Evolutionary conservation across 1,140 invertebrate species (phyloP), one percentile per base, ranked within the genome.

Genomic region (Euura saliciscinereae): DNA sequence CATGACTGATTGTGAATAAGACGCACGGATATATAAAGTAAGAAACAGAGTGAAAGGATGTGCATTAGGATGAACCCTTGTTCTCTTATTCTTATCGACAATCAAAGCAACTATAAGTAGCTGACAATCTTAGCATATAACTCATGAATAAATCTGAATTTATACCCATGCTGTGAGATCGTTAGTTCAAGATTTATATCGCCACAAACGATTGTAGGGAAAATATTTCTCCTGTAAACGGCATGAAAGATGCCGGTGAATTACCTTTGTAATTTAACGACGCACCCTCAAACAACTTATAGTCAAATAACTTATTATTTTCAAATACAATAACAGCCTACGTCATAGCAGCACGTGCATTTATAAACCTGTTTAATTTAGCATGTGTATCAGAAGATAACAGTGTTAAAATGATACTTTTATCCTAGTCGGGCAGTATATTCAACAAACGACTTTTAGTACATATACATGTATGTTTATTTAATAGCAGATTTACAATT

Each of bases 251-350:
- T 74, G 75, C 68, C 43, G 78, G 70, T 67, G 71, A 72, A 74
- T 51, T 43, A 3, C 13, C 78, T 79, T 75, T 79, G 75, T 73
- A 45, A 28, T 70, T 71, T 2, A n/a, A 59, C 51, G 13, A 3
- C 13, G 2, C 8, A 6, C 51, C 51, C 10, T 59, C 51, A 59
- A 11, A 59, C 8, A 67, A 28, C 28, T 28, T 28, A 28, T 28
- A 11, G 8, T 67, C 43, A 67, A 67, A 28, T 28, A 28, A 42
- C 43, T 4, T 10, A 42, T 42, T 67, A 67, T 67, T 67, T 67
- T 67, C 66, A 6, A 67, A 8, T 44, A 67, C 51, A 67, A 67
- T 67, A 67, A 42, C 66, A 67, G 13, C 66, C 3, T 67, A 28
- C 66, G 11, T 67, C 66, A 67, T 42, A 42, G 66, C 7, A 42